Percentiles rank a stretch among this genome's conserved stretches.
These are phyloP conservation scores for Hipparchia semele DNA, from an alignment of 2,888 invertebrate species.

Conservation along the genomic window DNA sequence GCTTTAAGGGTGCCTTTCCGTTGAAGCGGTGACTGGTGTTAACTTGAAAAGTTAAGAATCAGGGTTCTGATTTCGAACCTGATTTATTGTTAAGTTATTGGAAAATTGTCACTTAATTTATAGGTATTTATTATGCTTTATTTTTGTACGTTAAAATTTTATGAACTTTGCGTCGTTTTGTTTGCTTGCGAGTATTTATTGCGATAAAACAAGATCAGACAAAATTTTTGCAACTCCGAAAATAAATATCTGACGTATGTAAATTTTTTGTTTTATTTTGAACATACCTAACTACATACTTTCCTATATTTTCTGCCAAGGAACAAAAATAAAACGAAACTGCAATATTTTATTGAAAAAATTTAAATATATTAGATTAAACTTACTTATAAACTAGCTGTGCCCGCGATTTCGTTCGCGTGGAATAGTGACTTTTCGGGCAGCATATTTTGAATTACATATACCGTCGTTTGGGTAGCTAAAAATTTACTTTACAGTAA, in stretches of 20 bases:
- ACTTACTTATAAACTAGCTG: not conserved
- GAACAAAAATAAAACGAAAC: not conserved
- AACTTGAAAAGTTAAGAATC: too few relatives aligned
- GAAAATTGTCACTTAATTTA: conserved; percentile 37
- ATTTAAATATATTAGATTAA: not conserved
- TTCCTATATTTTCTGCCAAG: too few relatives aligned
- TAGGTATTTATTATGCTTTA: conserved; percentile 24
- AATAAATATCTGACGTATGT: not conserved
- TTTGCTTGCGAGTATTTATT: conserved; percentile 51
- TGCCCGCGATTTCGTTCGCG: too few relatives aligned
- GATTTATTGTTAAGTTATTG: conserved; percentile 26
- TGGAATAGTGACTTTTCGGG: too few relatives aligned
- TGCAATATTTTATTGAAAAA: not conserved
- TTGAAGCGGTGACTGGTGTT: too few relatives aligned
- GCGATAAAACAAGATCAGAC: conserved; percentile 15
- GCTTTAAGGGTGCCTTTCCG: too few relatives aligned
- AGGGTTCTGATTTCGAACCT: conserved; percentile 1
- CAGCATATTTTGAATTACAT: too few relatives aligned
- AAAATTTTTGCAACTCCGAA: conserved; percentile 3
- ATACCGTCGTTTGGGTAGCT: too few relatives aligned
- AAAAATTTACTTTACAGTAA: too few relatives aligned
- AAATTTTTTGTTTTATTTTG: not conserved
- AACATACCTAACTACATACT: not conserved
- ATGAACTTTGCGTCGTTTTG: conserved; percentile 47
- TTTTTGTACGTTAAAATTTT: conserved; percentile 51